Conservation (phyloP, 2,888 invertebrate species). For the Sylvicola fuscatus region DNA sequence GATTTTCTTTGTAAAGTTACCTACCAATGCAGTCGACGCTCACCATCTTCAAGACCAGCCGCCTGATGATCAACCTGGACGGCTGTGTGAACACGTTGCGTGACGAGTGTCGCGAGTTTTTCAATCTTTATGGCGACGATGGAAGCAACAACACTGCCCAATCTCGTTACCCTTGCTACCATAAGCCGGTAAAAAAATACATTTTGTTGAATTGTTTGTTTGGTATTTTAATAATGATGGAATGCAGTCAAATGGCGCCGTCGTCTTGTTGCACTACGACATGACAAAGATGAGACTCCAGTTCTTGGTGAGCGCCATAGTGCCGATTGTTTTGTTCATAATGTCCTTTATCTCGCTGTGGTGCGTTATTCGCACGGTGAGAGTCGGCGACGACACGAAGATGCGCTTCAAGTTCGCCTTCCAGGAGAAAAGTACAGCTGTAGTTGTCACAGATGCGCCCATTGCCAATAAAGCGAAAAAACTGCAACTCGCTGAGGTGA, state of each 20-base stretch:
- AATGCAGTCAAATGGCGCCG: constrained; percentile 14
- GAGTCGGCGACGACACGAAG: constrained; percentile 51
- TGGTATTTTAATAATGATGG: no score
- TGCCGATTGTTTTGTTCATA: constrained; percentile 65
- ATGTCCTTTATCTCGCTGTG: constrained; percentile 66
- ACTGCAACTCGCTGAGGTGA: no score
- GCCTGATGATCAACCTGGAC: constrained; percentile 65
- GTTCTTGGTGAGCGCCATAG: constrained; percentile 52
- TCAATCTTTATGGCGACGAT: constrained; percentile 67
- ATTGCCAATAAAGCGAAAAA: no score
- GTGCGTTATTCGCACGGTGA: constrained; percentile 47
- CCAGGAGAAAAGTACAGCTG: no score
- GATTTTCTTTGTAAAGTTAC: constrained; percentile 12
- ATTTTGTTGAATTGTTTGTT: no score
- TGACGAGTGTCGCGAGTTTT: constrained; percentile 72
- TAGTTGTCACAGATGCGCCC: no score
- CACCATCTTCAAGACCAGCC: constrained; percentile 44
- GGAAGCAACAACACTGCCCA: constrained; percentile 77
- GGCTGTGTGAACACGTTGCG: constrained; percentile 75
- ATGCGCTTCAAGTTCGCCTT: constrained; percentile 38
- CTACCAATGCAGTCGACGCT: constrained; percentile 40
- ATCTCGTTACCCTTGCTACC: constrained; percentile 72
- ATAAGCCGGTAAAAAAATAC: constrained; percentile 30
- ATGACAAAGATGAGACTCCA: constrained; percentile 58
- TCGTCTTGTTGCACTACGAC: constrained; percentile 51